These are phyloP conservation scores for Irena cyanogastra DNA, from an alignment of 2,113 vertebrate species.

Conservation along the genomic window DNA sequence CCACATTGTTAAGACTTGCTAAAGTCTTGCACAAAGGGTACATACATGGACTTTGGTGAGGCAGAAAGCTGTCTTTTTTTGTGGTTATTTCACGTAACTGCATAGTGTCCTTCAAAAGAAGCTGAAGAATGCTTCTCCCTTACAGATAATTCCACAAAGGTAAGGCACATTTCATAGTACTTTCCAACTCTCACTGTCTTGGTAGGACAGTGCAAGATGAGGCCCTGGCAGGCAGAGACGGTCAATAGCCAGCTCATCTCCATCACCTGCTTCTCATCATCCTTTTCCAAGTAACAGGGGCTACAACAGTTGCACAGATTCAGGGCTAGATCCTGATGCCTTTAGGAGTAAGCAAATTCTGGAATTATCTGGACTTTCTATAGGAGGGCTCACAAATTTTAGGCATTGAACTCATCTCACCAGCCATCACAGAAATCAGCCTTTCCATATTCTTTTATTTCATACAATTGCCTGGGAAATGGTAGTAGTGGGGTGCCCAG, in stretches of 20 bases:
- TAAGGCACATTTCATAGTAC: not conserved
- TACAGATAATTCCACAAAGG: not conserved
- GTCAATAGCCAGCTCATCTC: not conserved
- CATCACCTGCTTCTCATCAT: not conserved
- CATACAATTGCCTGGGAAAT: not conserved
- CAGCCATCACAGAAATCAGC: accelerated
- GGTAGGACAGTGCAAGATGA: not conserved
- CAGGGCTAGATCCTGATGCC: not conserved
- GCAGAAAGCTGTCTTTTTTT: not conserved
- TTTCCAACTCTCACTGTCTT: not conserved
- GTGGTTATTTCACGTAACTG: not conserved
- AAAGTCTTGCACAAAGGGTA: not conserved
- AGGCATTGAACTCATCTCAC: not conserved
- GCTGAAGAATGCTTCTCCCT: not conserved
- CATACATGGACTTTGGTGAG: not conserved
- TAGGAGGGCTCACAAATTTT: not conserved
- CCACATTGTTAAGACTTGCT: not conserved
- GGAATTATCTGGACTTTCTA: not conserved
- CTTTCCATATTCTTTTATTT: not conserved
- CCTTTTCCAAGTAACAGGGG: not conserved
- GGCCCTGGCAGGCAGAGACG: not conserved
- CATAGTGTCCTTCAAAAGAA: not conserved
- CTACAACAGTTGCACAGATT: not conserved
- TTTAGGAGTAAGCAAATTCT: not conserved
- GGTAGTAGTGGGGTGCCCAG: not conserved